Evolutionary conservation across 2,113 vertebrate species (phyloP), one percentile per base, ranked within the genome.

Genomic region (Oxygymnocypris stewartii): DNA sequence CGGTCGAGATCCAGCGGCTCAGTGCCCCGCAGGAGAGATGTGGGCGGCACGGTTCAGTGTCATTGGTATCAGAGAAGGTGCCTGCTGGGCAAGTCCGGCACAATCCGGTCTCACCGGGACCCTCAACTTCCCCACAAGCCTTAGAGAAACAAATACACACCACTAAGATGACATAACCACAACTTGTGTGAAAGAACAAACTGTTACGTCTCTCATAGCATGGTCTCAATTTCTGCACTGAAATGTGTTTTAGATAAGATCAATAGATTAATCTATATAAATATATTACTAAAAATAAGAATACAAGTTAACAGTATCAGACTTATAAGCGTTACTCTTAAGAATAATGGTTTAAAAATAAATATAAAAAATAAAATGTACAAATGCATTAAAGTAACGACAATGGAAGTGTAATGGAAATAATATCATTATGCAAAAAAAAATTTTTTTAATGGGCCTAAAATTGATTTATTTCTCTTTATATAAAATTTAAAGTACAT

Each of bases 21-120:
- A 91, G 89, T 63, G 61, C 74, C 14, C 87, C 28, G 85, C 98
- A 99, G 84, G 3, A 92, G 1, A 94, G 87, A 82, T 96, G 97
- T 7, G 92, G 77, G 2, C 85, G 91, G 86, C 98, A 99, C 11
- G 91, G 90, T 0, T 88, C 85, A 13, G 91, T 61, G 84, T 94
- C 93, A 0, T 86, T 79, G 0, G 90, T n/a, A 10, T 93, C 90
- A 2, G 97, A 98, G 92, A 97, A 99, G 88, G 93, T 96, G 35
- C 95, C 95, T 0, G 88, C 78, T 0, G 94, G 92, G 67, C 98
- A 99, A 1, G 63, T n/a, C 73, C 85, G 94, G 88, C 98, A 99
- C 0, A 14, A 67, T 16, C 89, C 86, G 20, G 54, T 89, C 6
- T 74, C 59, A 0, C 88, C 92, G 2, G 85, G 61, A 2, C 7